phyloP scores from a whole-genome alignment of 2,113 vertebrate genomes.

The Ursus arctos region DNA sequence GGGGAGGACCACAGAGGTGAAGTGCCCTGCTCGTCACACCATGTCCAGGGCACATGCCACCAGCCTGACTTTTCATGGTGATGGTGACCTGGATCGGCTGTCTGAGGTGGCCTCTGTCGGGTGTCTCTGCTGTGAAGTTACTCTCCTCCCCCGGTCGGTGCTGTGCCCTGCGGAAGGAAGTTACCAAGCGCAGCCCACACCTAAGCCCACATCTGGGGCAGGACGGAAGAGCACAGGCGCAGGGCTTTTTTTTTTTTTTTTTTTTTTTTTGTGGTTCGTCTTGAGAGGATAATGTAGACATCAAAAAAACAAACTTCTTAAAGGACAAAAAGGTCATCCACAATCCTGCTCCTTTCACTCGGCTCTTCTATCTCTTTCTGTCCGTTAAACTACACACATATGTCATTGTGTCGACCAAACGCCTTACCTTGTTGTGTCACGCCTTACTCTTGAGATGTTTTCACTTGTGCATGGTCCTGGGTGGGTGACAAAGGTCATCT shows the following conservation, averaged over 20 bases:
- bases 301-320: background rate
- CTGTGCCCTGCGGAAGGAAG: background rate
- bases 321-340: background rate
- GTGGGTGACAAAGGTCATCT: background rate
- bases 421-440: background rate
- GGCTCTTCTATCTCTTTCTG: background rate
- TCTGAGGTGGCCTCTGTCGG: background rate
- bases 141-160: no score
- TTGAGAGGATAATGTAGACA: background rate
- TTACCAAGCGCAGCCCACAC: background rate
- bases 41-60: background rate
- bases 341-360: background rate
- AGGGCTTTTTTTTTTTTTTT: background rate
- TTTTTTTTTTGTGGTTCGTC: background rate
- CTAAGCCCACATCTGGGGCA: background rate
- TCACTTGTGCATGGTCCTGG: background rate
- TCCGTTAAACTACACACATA: background rate
- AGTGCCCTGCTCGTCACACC: background rate
- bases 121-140: background rate
- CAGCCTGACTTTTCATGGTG: rapidly evolving
- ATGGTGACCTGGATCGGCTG: background rate
- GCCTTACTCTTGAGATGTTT: background rate
- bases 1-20: background rate
- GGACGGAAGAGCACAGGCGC: background rate
- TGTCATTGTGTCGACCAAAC: background rate